Evolutionary conservation across 2,113 vertebrate genomes (phyloP).

Genomic region (Phalacrocorax carbo): DNA sequence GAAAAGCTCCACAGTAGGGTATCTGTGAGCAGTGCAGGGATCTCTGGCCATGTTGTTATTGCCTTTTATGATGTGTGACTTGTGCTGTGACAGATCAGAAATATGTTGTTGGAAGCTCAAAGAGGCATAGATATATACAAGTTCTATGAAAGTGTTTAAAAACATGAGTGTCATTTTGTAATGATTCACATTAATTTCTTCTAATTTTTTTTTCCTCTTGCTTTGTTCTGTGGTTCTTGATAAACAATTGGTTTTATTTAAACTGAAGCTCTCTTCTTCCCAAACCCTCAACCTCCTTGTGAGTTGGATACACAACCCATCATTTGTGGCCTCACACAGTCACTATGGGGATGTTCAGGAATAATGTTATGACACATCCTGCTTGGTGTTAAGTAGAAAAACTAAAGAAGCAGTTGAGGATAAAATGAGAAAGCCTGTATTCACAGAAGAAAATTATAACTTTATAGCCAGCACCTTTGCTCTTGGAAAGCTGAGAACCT

Average conservation of each 20-base stretch:
- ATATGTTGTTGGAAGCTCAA: not conserved
- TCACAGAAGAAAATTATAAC: not conserved
- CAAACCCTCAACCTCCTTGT: not conserved
- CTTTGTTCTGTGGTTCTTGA: constrained; percentile 20
- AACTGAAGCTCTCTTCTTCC: not conserved
- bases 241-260: constrained; percentile 16
- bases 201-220: not conserved
- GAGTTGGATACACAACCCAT: not conserved
- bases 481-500: not conserved
- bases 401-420: not conserved
- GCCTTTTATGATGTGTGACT: constrained; percentile 42
- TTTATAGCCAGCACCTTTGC: not conserved
- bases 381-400: not conserved
- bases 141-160: not conserved
- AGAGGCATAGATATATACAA: not conserved
- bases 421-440: not conserved
- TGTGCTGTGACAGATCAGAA: constrained; percentile 25
- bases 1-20: not conserved
- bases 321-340: constrained; percentile 4
- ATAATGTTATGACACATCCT: not conserved
- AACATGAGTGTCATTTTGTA: not conserved
- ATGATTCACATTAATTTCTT: not conserved
- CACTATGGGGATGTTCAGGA: not conserved
- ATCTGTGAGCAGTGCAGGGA: not conserved
- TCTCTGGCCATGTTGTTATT: not conserved